Base-by-base conservation (phyloP, 2,113 vertebrate species). In the Mustela lutreola region DNA sequence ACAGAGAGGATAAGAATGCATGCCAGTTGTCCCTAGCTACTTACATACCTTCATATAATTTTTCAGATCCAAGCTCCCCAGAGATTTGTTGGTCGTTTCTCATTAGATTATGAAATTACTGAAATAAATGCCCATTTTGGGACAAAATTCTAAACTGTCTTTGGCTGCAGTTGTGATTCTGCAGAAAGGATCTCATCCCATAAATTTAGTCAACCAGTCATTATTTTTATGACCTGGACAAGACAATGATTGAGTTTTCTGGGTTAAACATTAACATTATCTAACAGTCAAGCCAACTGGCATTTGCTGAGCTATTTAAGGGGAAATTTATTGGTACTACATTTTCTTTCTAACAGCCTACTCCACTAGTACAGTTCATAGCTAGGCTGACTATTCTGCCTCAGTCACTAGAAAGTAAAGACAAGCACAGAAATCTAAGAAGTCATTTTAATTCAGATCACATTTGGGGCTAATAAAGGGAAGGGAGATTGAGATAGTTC, bases 361-460 rank as follows among this genome's bases (percentile, higher is more conserved):
- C 56, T 89, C 36, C 45, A 70, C 22, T 76, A 58, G 33, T n/a
- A 62, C 24, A 85, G 58, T 82, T 91, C 58, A 86, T 9, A 87
- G 67, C 75, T 80, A 76, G 31, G 82, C 53, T 91, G 78, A 91
- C 60, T 70, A 12, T 56, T 73, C 70, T 73, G 26, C 4, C 16
- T 50, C 19, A 53, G 8, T 95, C 58, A 84, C 56, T 62, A 89
- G 24, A 63, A 11, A 76, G 3, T 31, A 22, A 86, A 73, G 63
- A n/a, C 14, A 95, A 87, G 4, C n/a, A 67, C 24, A 94, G 56
- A 96, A 65, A 62, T 95, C 70, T 92, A 42, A 92, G 24, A 8
- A 89, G 45, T 73, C 82, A 94, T 85, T 95, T 16, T 70, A 45
- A 97, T 88, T 97, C 94, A 95, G 94, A 86, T 91, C 86, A 94